Evolutionary conservation across 2,113 vertebrate genomes (phyloP).

Genomic region (Trematocara zebra): DNA sequence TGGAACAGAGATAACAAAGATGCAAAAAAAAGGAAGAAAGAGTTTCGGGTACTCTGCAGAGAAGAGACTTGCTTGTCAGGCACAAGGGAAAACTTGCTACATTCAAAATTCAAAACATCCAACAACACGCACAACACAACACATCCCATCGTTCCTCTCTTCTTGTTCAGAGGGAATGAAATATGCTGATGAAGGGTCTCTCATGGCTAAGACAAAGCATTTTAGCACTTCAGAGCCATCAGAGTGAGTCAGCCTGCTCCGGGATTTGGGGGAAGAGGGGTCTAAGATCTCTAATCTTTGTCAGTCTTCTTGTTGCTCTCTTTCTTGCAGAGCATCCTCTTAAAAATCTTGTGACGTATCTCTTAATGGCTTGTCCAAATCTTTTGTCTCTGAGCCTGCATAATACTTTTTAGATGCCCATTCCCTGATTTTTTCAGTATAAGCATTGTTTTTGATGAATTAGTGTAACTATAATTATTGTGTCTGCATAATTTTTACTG

Average conservation of each 20-base stretch:
- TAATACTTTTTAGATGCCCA: neutral
- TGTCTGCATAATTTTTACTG: neutral
- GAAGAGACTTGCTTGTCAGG: neutral
- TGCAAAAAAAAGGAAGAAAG: neutral
- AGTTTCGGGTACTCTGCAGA: neutral
- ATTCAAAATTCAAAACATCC: slow-evolving; percentile 9
- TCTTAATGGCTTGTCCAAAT: neutral
- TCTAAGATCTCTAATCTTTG: neutral
- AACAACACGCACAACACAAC: neutral
- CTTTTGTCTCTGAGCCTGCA: neutral
- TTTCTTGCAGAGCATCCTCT: neutral
- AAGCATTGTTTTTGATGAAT: neutral
- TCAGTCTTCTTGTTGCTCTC: neutral
- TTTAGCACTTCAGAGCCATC: slow-evolving; percentile 6
- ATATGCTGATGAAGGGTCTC: slow-evolving; percentile 40
- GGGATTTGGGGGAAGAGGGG: neutral
- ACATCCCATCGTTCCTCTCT: neutral
- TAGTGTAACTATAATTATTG: neutral
- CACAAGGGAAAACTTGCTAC: slow-evolving; percentile 3
- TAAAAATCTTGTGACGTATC: neutral
- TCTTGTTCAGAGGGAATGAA: neutral
- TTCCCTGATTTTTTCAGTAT: neutral
- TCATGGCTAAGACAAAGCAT: slow-evolving; percentile 8
- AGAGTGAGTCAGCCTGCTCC: slow-evolving; percentile 9
- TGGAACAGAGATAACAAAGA: neutral